Evolutionary conservation across 1,140 invertebrate genomes (phyloP).

Genomic region (Pseudomyrmex sp.): DNA sequence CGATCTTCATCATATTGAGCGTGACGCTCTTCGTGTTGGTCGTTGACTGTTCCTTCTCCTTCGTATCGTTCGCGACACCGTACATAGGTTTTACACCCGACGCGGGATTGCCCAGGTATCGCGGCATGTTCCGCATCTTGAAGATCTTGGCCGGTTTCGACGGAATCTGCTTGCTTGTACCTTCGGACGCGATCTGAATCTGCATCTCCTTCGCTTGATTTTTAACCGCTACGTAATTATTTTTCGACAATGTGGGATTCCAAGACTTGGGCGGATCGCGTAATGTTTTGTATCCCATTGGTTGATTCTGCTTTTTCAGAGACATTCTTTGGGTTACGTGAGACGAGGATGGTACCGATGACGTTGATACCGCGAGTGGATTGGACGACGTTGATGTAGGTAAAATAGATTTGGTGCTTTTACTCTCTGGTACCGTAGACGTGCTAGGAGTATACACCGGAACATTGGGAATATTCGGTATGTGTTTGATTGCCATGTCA

Average conservation of each 20-base stretch:
- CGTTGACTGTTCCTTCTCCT: conserved; percentile 78
- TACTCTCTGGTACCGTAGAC: conserved; percentile 52
- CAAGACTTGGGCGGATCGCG: conserved; percentile 86
- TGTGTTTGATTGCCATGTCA: conserved; percentile 70
- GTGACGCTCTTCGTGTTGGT: conserved; percentile 66
- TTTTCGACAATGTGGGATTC: conserved; percentile 87
- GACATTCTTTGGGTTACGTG: conserved; percentile 68
- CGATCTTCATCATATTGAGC: conserved; percentile 86
- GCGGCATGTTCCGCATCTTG: conserved; percentile 86
- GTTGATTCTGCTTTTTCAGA: conserved; percentile 78
- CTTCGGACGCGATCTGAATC: conserved; percentile 69
- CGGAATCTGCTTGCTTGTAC: conserved; percentile 77
- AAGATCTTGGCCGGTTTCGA: conserved; percentile 87
- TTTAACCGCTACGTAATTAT: conserved; percentile 84
- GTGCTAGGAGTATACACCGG: conserved; percentile 80
- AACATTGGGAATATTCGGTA: conserved; percentile 81
- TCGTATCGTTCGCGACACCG: conserved; percentile 79
- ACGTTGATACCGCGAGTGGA: conserved; percentile 31
- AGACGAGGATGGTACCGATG: conserved; percentile 49
- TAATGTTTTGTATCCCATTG: conserved; percentile 86
- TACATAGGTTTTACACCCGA: conserved; percentile 88
- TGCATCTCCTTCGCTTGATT: conserved; percentile 81
- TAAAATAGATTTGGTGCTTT: not conserved
- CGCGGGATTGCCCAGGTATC: conserved; percentile 87
- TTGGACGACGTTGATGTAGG: conserved; percentile 23